These are phyloP conservation scores for Gryllus longicercus DNA, from an alignment of 2,888 invertebrate species.

Conservation along the genomic window DNA sequence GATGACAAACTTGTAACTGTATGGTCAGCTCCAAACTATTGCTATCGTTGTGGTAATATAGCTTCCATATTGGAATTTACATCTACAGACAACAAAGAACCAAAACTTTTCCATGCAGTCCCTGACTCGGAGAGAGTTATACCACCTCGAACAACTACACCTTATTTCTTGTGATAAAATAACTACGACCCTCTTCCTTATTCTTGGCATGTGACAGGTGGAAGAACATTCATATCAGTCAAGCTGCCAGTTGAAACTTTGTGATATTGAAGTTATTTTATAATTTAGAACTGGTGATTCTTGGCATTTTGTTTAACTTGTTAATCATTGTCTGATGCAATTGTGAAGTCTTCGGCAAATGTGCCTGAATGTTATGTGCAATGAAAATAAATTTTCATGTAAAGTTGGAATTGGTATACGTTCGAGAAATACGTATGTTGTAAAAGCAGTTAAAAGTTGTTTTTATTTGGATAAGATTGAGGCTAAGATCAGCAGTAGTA, in stretches of 20 bases:
- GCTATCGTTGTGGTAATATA: constrained; percentile 97
- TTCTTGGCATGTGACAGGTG: not conserved
- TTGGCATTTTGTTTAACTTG: not conserved
- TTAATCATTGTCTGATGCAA: not conserved
- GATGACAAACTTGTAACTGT: constrained; percentile 94
- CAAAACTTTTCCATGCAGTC: constrained; percentile 92
- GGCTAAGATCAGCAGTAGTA: too few relatives aligned
- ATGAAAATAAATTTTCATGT: too few relatives aligned
- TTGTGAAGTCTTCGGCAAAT: too few relatives aligned
- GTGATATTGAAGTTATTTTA: constrained; percentile 17
- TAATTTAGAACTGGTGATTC: constrained; percentile 6
- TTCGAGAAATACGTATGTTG: too few relatives aligned
- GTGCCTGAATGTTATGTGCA: too few relatives aligned
- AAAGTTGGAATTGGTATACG: too few relatives aligned
- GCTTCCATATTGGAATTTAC: constrained; percentile 93
- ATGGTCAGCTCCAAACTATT: constrained; percentile 99
- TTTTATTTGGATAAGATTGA: too few relatives aligned
- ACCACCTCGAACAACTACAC: constrained; percentile 87
- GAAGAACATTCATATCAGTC: constrained; percentile 17
- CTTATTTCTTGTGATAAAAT: constrained; percentile 83
- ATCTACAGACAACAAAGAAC: constrained; percentile 68
- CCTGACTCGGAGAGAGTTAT: constrained; percentile 92
- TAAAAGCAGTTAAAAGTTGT: too few relatives aligned
- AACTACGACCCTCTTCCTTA: not conserved
- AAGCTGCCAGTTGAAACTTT: constrained; percentile 3